Conservation (phyloP, 2,888 invertebrate genomes). For the Volucella zonaria region DNA sequence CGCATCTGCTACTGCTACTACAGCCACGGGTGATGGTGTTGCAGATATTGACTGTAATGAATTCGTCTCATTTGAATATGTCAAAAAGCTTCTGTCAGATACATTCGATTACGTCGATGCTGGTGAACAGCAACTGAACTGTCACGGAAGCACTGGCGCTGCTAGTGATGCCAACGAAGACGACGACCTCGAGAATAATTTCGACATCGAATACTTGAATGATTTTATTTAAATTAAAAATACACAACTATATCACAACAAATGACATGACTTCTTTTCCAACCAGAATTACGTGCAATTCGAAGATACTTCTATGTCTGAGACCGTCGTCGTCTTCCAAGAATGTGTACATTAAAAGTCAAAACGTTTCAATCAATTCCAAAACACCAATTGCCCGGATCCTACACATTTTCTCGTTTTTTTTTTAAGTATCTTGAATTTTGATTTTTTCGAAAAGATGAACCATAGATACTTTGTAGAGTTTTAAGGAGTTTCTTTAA, state of each 20-base stretch:
- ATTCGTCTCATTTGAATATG: slow-evolving; percentile 82
- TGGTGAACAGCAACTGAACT: slow-evolving; percentile 43
- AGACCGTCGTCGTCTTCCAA: slow-evolving; percentile 51
- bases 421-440: too few relatives aligned
- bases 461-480: background rate
- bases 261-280: background rate
- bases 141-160: slow-evolving; percentile 8
- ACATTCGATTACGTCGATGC: slow-evolving; percentile 78
- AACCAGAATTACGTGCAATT: slow-evolving; percentile 35
- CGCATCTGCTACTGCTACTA: background rate
- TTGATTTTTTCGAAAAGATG: too few relatives aligned
- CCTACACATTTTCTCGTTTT: too few relatives aligned
- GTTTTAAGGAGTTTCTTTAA: slow-evolving; percentile 43
- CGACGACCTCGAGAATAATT: slow-evolving; percentile 77
- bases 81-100: slow-evolving; percentile 81
- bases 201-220: slow-evolving; percentile 81
- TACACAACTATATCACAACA: too few relatives aligned
- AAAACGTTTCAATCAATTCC: slow-evolving; percentile 13
- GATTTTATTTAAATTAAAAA: slow-evolving; percentile 77
- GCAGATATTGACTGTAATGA: slow-evolving; percentile 76
- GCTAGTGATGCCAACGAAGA: slow-evolving; percentile 46
- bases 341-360: slow-evolving; percentile 17
- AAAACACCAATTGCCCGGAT: background rate
- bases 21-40: slow-evolving; percentile 27
- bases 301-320: background rate